A percentile compares a stretch with the other conserved stretches of the same genome.
phyloP scores from a whole-genome alignment of 1,140 invertebrate genomes.

The Trichomalopsis sarcophagae region DNA sequence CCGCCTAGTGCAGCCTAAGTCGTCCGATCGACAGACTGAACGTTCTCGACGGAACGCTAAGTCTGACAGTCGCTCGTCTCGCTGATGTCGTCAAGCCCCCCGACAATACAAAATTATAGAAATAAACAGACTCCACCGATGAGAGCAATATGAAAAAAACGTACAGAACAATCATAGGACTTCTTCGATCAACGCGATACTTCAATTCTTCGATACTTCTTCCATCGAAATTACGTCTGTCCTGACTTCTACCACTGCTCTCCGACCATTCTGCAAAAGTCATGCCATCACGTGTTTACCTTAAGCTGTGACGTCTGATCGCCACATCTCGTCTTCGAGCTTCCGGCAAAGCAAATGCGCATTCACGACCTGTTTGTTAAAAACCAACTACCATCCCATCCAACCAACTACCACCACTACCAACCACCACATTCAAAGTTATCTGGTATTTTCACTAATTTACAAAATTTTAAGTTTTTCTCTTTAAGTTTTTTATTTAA shows the following conservation, averaged over 20 bases:
- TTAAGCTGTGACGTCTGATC: slow-evolving; percentile 69
- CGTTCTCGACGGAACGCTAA: slow-evolving; percentile 62
- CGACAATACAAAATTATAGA: slow-evolving; percentile 21
- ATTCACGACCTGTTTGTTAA: slow-evolving; percentile 70
- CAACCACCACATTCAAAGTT: slow-evolving; percentile 73
- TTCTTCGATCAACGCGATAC: slow-evolving; percentile 46
- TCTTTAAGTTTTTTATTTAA: slow-evolving; percentile 37
- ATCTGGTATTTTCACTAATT: slow-evolving; percentile 74
- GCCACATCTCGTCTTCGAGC: slow-evolving; percentile 68
- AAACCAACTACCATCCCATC: slow-evolving; percentile 67
- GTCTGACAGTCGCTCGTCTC: slow-evolving; percentile 64
- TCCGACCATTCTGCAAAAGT: slow-evolving; percentile 68
- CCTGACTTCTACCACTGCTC: slow-evolving; percentile 67
- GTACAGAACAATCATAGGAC: slow-evolving; percentile 41
- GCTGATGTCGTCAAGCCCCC: slow-evolving; percentile 17
- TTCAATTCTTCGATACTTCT: slow-evolving; percentile 53
- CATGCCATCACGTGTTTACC: slow-evolving; percentile 67
- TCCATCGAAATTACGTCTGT: slow-evolving; percentile 67
- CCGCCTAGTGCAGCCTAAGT: slow-evolving; percentile 63
- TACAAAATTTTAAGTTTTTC: slow-evolving; percentile 70
- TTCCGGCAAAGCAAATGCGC: slow-evolving; percentile 70
- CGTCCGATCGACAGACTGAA: slow-evolving; percentile 70
- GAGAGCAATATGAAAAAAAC: slow-evolving; percentile 61
- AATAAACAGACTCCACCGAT: slow-evolving; percentile 67
- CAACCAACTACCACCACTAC: slow-evolving; percentile 68